These are phyloP conservation scores for Amphiduros pacificus DNA, from an alignment of 2,888 invertebrate genomes.

Conservation along the genomic window DNA sequence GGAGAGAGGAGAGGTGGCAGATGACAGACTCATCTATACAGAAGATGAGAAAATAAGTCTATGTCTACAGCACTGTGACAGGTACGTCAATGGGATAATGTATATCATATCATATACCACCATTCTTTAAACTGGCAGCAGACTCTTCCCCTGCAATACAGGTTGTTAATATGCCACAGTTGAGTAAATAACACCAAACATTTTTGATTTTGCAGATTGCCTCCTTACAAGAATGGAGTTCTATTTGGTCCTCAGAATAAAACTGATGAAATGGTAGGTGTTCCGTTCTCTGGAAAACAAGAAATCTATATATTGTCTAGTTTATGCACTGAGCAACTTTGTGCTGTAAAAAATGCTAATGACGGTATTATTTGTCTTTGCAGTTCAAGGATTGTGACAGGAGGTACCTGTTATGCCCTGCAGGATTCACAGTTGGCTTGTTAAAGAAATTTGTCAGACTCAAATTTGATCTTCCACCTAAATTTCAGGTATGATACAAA, in stretches of 20 bases:
- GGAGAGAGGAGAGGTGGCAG: constrained; percentile 17
- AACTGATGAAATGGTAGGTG: neutral
- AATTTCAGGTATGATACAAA: constrained; percentile 38
- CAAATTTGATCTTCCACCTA: constrained; percentile 45
- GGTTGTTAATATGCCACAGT: too few species aligned
- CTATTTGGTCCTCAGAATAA: neutral
- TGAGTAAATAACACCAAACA: too few species aligned
- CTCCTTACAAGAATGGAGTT: neutral
- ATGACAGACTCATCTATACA: neutral
- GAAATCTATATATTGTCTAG: neutral
- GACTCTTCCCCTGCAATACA: too few species aligned
- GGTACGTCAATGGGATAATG: too few species aligned
- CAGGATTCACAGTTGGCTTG: constrained; percentile 83
- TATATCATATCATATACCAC: too few species aligned
- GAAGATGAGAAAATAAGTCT: constrained; percentile 25
- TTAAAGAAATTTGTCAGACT: constrained; percentile 75
- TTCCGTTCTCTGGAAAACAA: too few species aligned
- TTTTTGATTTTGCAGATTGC: neutral
- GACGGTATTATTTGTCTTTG: neutral
- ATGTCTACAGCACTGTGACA: constrained; percentile 24
- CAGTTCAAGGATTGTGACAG: constrained; percentile 28
- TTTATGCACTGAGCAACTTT: too few species aligned
- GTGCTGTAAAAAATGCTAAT: too few species aligned
- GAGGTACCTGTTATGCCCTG: constrained; percentile 82
- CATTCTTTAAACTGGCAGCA: too few species aligned